phyloP scores from a whole-genome alignment of 2,888 invertebrate genomes.

The Tridacna crocea region DNA sequence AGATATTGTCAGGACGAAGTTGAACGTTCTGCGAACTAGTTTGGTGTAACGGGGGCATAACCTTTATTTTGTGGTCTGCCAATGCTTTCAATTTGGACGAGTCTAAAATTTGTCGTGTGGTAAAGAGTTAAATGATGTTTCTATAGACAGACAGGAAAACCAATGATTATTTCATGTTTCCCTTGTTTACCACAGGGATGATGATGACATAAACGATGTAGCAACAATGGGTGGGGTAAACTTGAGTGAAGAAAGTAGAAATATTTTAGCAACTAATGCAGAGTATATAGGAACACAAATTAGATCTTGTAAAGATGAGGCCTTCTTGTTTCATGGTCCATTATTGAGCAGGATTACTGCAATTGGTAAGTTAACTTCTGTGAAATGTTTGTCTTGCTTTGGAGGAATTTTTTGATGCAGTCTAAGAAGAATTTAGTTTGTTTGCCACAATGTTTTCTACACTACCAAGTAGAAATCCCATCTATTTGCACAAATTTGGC shows the following conservation, averaged over 20 bases:
- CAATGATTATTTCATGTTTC: background rate
- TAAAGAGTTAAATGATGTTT: background rate
- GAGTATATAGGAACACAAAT: conserved; percentile 95
- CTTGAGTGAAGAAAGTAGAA: conserved; percentile 96
- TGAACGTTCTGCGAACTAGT: too few species aligned
- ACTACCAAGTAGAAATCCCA: too few species aligned
- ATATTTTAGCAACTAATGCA: conserved; percentile 93
- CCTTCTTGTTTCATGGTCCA: conserved; percentile 91
- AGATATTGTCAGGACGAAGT: too few species aligned
- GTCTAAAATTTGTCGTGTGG: too few species aligned
- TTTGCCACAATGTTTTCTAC: too few species aligned
- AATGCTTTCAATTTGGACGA: too few species aligned
- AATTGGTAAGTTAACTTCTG: conserved; percentile 86
- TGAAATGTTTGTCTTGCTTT: background rate
- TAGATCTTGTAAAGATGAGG: conserved; percentile 95
- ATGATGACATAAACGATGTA: conserved; percentile 99
- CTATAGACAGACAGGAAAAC: background rate
- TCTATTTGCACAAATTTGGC: too few species aligned
- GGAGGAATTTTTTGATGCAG: background rate
- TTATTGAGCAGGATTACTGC: conserved; percentile 90
- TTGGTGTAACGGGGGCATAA: too few species aligned
- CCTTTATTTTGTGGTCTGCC: too few species aligned
- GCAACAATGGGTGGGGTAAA: conserved; percentile 99
- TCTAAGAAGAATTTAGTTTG: too few species aligned
- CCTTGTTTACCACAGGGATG: conserved; percentile 86